These are phyloP conservation scores for Sarcophaga variegata DNA, from an alignment of 2,888 invertebrate genomes.

Conservation along the genomic window DNA sequence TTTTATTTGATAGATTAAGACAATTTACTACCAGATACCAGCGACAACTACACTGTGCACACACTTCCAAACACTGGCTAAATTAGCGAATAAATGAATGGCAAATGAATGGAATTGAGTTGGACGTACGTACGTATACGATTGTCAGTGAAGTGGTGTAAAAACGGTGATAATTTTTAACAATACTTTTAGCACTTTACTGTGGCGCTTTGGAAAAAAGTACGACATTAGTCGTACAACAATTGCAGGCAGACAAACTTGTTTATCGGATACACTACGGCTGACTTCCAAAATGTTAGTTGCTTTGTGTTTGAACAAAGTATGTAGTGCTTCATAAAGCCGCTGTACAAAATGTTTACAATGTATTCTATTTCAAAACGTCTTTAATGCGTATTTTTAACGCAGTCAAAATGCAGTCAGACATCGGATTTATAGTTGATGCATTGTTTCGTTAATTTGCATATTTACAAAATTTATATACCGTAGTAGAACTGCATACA, in stretches of 20 bases:
- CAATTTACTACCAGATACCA: background rate
- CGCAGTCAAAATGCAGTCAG: no score
- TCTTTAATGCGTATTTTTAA: no score
- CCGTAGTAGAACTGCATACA: no score
- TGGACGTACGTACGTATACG: background rate
- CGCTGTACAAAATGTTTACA: no score
- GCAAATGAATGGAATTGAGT: background rate
- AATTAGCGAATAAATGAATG: background rate
- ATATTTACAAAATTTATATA: no score
- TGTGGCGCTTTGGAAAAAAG: background rate
- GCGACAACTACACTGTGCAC: background rate
- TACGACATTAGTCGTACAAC: background rate
- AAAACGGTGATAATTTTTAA: slow-evolving; percentile 37
- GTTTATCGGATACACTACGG: background rate
- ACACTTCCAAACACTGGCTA: background rate
- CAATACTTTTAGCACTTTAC: slow-evolving; percentile 43
- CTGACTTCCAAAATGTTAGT: no score
- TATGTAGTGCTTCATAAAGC: background rate
- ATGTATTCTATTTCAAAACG: no score
- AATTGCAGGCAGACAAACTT: no score
- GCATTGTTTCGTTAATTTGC: no score
- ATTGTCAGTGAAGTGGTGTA: slow-evolving; percentile 6
- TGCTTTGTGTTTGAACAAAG: background rate
- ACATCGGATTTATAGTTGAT: no score
- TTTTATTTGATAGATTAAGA: slow-evolving; percentile 1